Evolutionary conservation across 2,888 invertebrate species (phyloP).

Genomic region (Latrodectus hesperus): DNA sequence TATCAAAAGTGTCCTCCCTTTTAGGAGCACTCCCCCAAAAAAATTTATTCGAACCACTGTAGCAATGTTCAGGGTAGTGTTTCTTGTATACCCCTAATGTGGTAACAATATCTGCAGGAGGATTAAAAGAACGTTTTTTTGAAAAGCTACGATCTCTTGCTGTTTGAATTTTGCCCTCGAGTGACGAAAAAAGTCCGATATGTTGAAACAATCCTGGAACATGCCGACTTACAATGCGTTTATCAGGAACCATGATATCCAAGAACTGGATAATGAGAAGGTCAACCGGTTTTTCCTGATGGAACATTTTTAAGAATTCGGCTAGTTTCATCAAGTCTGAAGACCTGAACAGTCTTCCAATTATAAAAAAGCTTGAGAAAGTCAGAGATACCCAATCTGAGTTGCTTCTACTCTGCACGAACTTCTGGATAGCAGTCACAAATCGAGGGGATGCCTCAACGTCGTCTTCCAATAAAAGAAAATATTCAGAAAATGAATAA

Average conservation of each 20-base stretch:
- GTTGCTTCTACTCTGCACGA: constrained; percentile 70
- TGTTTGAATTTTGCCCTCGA: constrained; percentile 73
- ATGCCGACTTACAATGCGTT: constrained; percentile 70
- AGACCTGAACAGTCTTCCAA: constrained; percentile 74
- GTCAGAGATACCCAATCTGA: constrained; percentile 73
- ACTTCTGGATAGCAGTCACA: constrained; percentile 73
- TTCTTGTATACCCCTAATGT: constrained; percentile 73
- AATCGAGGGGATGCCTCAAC: constrained; percentile 73
- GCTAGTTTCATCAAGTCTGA: constrained; percentile 72
- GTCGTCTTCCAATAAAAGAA: constrained; percentile 75
- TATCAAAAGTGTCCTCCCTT: constrained; percentile 73
- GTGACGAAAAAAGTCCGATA: constrained; percentile 74
- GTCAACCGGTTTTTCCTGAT: constrained; percentile 73
- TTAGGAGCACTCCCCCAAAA: constrained; percentile 75
- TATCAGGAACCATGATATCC: constrained; percentile 72
- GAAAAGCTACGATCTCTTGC: constrained; percentile 73
- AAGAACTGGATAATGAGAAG: constrained; percentile 73
- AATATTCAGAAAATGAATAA: constrained; percentile 73
- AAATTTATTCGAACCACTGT: constrained; percentile 73
- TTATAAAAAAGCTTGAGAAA: constrained; percentile 74
- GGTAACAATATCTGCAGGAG: constrained; percentile 74
- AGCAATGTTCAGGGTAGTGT: constrained; percentile 73
- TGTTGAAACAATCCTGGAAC: constrained; percentile 74
- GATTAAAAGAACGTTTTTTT: constrained; percentile 73
- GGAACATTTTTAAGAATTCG: constrained; percentile 72